Base-by-base conservation (phyloP, 2,797 vertebrate species). In the Catharus ustulatus region DNA sequence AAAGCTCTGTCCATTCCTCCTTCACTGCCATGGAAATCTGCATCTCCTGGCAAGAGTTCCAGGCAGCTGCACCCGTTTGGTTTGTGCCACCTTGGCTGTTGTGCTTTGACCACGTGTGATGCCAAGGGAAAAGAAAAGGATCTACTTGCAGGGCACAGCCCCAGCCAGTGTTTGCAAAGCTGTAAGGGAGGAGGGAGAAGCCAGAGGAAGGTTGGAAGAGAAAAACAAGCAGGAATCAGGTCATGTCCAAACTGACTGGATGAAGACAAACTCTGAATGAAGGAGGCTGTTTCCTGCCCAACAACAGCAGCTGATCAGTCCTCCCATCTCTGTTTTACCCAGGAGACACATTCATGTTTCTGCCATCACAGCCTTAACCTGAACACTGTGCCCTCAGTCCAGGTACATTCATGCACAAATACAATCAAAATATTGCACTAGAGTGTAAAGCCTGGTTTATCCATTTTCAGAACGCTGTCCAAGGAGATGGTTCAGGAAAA, bases 301-400 rank as follows among this genome's bases (percentile, higher is more conserved):
- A 3, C 5, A 57, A 26, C 36, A 38, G 38, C 38, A 38, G 38
- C 5, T 46, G 18, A 26, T 52, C 23, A 34, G 9, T 5, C 13
- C 59, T 29, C 34, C 58, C 40, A 40, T 5, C 71, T 57, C 78
- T 82, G 18, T 30, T 67, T 49, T 17, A 71, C 26, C 43, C 4
- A 36, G 6, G 24, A 51, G 48, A 29, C 21, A 14, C 3, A 5
- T 0, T 1, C 0, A 20, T 21, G 5, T 46, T 73, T 57, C 22
- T 12, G 4, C 18, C n/a, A 27, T 10, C 24, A 24, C 29, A 64
- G 7, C 34, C 45, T 36, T 32, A n/a, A 40, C 43, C 80, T 34
- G 38, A 57, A 54, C 54, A 29, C 29, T 48, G 2, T 9, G 34
- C 46, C 36, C 40, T 83, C 58, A 27, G 7, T 23, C 34, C 19